Evolutionary conservation across 2,113 vertebrate genomes (phyloP).

Genomic region (Ivindomyrus marchei): DNA sequence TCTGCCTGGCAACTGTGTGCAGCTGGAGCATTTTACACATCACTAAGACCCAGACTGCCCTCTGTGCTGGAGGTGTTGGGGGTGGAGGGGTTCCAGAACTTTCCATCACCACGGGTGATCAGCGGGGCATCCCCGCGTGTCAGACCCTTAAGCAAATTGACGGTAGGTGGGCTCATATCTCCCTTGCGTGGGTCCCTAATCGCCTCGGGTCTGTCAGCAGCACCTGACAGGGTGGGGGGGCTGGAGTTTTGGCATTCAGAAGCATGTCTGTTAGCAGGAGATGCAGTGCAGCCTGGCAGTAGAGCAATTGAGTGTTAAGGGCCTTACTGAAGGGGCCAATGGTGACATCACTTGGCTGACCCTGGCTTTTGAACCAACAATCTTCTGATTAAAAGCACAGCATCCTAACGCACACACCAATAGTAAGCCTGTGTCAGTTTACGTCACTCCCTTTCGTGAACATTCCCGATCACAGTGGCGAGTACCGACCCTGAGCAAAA

Average conservation of each 20-base stretch:
- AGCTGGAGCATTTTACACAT: neutral
- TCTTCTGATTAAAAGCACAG: neutral
- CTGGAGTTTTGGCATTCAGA: neutral
- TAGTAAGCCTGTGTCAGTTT: neutral
- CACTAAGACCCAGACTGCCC: neutral
- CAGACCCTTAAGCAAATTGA: neutral
- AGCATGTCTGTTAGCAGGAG: constrained; percentile 8
- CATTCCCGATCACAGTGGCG: neutral
- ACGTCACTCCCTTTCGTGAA: neutral
- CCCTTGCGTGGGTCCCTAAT: neutral
- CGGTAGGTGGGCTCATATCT: neutral
- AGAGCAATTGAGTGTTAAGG: neutral
- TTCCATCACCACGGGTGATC: neutral
- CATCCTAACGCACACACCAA: neutral
- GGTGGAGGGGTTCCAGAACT: neutral
- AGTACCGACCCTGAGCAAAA: neutral
- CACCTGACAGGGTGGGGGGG: neutral
- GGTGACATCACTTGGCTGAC: neutral
- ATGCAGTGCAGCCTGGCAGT: neutral
- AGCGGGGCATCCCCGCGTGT: neutral
- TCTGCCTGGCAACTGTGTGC: neutral
- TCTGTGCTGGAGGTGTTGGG: neutral
- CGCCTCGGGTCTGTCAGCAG: neutral
- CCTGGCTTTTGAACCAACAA: neutral
- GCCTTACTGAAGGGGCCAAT: neutral